Evolutionary conservation across 2,888 invertebrate species (phyloP), one percentile per base, ranked within the genome.

Genomic region (Ctena decussata): DNA sequence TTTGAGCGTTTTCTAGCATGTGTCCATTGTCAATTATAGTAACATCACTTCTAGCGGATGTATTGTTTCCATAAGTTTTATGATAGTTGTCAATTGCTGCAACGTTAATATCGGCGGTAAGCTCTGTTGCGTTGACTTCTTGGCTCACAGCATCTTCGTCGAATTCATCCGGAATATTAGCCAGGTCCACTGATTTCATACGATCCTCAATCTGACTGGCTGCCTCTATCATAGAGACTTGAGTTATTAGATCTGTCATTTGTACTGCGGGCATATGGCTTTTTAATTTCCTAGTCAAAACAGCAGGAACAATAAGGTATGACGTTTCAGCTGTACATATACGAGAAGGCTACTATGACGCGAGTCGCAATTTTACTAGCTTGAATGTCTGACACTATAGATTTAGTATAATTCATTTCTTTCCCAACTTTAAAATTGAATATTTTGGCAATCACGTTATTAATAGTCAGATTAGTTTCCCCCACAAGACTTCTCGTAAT

Each of bases 181-280:
- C 32, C 8, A 11, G 3, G 35, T 35, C 65, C 35, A 65, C 21
- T 35, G 65, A 18, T 32, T 65, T 35, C 35, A 65, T 65, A 2
- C n/a, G 27, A 3, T 27, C 18, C 35, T 35, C 8, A 6, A 65
- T 65, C 35, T 57, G 77, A 77, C 65, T 65, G 69, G 79, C 44
- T 44, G 80, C 79, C 71, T 87, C 82, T 80, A 70, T 32, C 39
- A 69, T 41, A 37, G 78, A 73, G 79, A 75, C 77, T 46, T 74
- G 49, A 24, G 71, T 24, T 46, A 75, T 44, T 39, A 35, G 32
- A 30, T 57, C 65, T 30, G 70, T 37, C 83, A 80, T 84, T 60
- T 70, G 75, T 35, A 65, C 77, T n/a, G 78, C 84, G 39, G 83
- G 82, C 83, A 80, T 83, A 44, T 73, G 83, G 70, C 71, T 70